A percentile compares a stretch with the other conserved stretches of the same genome.
Evolutionary conservation across 1,140 invertebrate genomes (phyloP).

Genomic region (Megalonaias nervosa): DNA sequence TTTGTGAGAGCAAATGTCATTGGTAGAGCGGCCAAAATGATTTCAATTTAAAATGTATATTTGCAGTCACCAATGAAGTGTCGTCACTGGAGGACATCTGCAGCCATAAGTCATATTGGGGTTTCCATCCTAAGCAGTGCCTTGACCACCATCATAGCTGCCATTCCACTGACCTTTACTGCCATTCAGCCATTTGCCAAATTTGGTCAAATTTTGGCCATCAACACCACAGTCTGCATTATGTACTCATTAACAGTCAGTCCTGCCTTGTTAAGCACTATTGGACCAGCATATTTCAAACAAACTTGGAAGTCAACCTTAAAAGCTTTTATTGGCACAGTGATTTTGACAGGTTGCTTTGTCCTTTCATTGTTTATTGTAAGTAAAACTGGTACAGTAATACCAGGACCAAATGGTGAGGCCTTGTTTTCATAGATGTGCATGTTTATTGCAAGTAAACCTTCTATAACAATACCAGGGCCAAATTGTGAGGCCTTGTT

Average conservation of each 20-base stretch:
- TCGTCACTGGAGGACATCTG: slow-evolving; percentile 51
- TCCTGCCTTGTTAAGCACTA: slow-evolving; percentile 50
- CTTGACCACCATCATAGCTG: slow-evolving; percentile 65
- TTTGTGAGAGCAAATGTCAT: too few relatives aligned
- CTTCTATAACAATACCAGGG: slow-evolving; percentile 43
- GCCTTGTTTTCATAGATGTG: slow-evolving; percentile 43
- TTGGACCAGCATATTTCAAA: slow-evolving; percentile 55
- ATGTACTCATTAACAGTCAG: slow-evolving; percentile 61
- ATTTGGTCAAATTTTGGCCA: slow-evolving; percentile 65
- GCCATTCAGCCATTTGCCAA: slow-evolving; percentile 63
- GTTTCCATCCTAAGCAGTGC: slow-evolving; percentile 63
- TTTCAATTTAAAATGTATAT: slow-evolving; percentile 1
- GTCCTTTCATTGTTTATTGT: slow-evolving; percentile 49
- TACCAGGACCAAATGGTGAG: slow-evolving; percentile 62
- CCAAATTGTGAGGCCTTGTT: slow-evolving; percentile 60
- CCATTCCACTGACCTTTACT: slow-evolving; percentile 62
- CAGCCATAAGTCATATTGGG: slow-evolving; percentile 61
- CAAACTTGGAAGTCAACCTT: slow-evolving; percentile 44
- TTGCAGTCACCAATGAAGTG: slow-evolving; percentile 29
- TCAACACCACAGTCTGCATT: slow-evolving; percentile 64
- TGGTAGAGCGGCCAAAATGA: too few relatives aligned
- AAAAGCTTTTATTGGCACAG: slow-evolving; percentile 41
- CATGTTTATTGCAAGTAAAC: too few relatives aligned
- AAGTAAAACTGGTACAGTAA: slow-evolving; percentile 40
- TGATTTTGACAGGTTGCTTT: slow-evolving; percentile 31